Evolutionary conservation across 2,797 vertebrate species (phyloP).

Genomic region (Synaphobranchus kaupii): DNA sequence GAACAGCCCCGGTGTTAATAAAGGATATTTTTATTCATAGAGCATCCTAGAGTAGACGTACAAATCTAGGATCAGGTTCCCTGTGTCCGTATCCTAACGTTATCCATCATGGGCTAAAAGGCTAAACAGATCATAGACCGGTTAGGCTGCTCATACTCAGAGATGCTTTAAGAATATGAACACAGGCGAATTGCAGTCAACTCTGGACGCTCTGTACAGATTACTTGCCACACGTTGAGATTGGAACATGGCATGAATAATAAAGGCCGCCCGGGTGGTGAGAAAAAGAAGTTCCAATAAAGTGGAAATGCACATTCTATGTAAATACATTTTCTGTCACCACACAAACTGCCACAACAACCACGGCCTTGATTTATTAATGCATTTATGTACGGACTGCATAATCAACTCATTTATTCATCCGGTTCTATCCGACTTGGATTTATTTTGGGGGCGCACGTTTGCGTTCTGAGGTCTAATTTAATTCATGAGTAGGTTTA

Average conservation of each 20-base stretch:
- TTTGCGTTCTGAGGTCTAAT: not conserved
- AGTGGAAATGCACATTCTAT: not conserved
- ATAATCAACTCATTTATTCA: conserved; percentile 2
- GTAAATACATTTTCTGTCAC: not conserved
- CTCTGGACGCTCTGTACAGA: not conserved
- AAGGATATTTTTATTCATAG: not conserved
- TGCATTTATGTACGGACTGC: not conserved
- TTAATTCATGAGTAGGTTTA: conserved; percentile 17
- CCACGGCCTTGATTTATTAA: not conserved
- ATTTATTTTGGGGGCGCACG: not conserved
- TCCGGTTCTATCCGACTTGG: not conserved
- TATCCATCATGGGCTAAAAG: not conserved
- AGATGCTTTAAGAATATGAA: not conserved
- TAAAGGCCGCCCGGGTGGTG: not conserved
- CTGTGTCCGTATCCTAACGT: not conserved
- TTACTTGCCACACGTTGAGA: not conserved
- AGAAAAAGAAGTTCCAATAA: not conserved
- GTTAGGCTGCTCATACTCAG: not conserved
- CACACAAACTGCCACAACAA: not conserved
- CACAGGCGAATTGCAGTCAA: not conserved
- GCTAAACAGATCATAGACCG: not conserved
- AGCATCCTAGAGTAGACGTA: not conserved
- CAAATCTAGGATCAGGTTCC: not conserved
- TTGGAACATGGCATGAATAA: not conserved
- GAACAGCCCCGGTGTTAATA: not conserved